Evolutionary conservation across 1,140 invertebrate genomes (phyloP).

Genomic region (Zophobas morio): DNA sequence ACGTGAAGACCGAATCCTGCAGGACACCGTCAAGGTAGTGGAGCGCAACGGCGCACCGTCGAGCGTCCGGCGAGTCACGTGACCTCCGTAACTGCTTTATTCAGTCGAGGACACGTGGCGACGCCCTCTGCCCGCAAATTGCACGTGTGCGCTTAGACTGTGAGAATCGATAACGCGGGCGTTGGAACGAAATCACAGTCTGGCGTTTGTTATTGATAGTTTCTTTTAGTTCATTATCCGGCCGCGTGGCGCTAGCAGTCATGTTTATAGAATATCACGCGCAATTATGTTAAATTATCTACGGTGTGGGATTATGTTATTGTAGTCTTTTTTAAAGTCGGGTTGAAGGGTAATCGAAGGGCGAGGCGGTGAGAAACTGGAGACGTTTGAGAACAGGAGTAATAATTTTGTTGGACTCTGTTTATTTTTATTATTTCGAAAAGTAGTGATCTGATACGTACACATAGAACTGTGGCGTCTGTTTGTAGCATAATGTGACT

Average conservation of each 20-base stretch:
- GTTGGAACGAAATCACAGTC: constrained; percentile 47
- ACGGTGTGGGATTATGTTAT: constrained; percentile 53
- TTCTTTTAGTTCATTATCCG: constrained; percentile 66
- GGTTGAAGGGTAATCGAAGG: constrained; percentile 4
- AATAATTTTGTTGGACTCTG: neutral
- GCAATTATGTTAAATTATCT: constrained; percentile 62
- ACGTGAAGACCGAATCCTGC: neutral
- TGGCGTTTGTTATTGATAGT: constrained; percentile 64
- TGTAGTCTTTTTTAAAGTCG: constrained; percentile 40
- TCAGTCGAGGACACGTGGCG: constrained; percentile 63
- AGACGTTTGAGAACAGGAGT: neutral
- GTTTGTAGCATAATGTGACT: too few relatives aligned
- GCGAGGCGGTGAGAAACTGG: neutral
- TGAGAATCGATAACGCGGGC: constrained; percentile 29
- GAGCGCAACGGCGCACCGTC: constrained; percentile 56
- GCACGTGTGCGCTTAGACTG: constrained; percentile 57
- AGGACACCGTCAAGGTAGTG: constrained; percentile 52
- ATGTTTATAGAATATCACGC: constrained; percentile 63
- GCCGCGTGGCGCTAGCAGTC: constrained; percentile 60
- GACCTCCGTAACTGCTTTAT: constrained; percentile 63
- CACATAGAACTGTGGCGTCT: too few relatives aligned
- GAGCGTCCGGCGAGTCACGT: constrained; percentile 58
- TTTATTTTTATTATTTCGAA: neutral
- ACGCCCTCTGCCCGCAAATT: constrained; percentile 66
- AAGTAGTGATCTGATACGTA: too few relatives aligned